Conservation (phyloP, 2,113 vertebrate genomes). For the Epinephelus moara region DNA sequence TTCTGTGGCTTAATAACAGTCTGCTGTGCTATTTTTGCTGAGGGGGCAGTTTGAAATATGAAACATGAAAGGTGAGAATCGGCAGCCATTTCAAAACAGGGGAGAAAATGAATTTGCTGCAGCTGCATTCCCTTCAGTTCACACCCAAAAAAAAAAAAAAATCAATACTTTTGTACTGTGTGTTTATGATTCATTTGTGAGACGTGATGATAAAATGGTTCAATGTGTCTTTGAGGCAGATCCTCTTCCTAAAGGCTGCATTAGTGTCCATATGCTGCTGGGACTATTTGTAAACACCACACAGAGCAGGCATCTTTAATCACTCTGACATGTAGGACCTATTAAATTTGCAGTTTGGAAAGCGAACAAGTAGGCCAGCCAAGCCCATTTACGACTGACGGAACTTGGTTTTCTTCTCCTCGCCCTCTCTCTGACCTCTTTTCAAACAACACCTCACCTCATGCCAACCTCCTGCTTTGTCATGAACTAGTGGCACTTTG, state of each 20-base stretch:
- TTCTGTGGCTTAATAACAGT: slow-evolving; percentile 52
- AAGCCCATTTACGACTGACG: slow-evolving; percentile 42
- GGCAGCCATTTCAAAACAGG: slow-evolving; percentile 54
- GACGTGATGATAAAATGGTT: neutral
- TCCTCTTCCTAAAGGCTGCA: slow-evolving; percentile 16
- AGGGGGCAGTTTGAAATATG: slow-evolving; percentile 54
- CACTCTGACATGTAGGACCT: slow-evolving; percentile 44
- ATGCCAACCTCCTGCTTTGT: slow-evolving; percentile 1
- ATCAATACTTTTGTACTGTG: neutral
- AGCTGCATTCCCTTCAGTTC: slow-evolving; percentile 1
- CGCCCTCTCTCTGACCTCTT: slow-evolving; percentile 23
- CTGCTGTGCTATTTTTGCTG: slow-evolving; percentile 59
- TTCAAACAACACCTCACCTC: slow-evolving; percentile 11
- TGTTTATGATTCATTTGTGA: neutral
- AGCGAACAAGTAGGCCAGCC: slow-evolving; percentile 66
- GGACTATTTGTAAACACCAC: slow-evolving; percentile 64
- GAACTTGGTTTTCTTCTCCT: slow-evolving; percentile 20
- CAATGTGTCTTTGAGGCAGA: neutral
- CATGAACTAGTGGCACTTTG: neutral
- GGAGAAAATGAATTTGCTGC: slow-evolving; percentile 4
- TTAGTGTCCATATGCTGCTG: slow-evolving; percentile 14
- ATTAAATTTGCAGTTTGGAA: slow-evolving; percentile 55
- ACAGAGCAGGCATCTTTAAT: slow-evolving; percentile 61
- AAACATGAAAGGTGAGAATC: slow-evolving; percentile 59
- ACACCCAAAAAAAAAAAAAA: neutral